Evolutionary conservation across 1,140 invertebrate genomes (phyloP).

Genomic region (Wiebesia pumilae): DNA sequence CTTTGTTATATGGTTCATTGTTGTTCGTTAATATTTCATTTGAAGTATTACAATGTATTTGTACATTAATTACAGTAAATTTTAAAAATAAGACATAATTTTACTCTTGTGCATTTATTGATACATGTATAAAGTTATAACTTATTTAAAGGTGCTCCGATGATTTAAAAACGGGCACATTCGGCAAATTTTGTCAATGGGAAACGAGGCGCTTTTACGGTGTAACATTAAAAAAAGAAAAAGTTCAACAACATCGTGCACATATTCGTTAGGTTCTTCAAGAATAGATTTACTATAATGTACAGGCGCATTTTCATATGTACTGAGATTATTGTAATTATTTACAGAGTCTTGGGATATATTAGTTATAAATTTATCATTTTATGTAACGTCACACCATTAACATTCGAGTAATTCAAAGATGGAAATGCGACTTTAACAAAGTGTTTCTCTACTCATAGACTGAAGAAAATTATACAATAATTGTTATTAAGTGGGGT

Average conservation of each 20-base stretch:
- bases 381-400: constrained; percentile 43
- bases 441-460: constrained; percentile 33
- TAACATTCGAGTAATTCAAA: constrained; percentile 27
- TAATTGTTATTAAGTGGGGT: neutral
- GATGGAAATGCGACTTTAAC: constrained; percentile 24
- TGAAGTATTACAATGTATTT: no score
- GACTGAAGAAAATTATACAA: neutral
- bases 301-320: constrained; percentile 17
- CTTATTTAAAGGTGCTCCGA: constrained; percentile 21
- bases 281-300: constrained; percentile 33
- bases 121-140: constrained; percentile 29
- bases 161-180: constrained; percentile 39
- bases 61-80: neutral
- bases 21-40: no score
- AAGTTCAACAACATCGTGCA: neutral
- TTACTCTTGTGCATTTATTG: constrained; percentile 5
- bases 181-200: constrained; percentile 47
- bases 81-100: neutral
- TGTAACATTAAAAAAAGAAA: constrained; percentile 1
- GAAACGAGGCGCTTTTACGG: constrained; percentile 35
- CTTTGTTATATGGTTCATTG: no score
- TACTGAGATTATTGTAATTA: constrained; percentile 42
- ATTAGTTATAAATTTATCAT: constrained; percentile 46
- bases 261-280: constrained; percentile 41
- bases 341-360: constrained; percentile 40